Conservation (phyloP, 2,888 invertebrate genomes). For the Xylocampa areola region DNA sequence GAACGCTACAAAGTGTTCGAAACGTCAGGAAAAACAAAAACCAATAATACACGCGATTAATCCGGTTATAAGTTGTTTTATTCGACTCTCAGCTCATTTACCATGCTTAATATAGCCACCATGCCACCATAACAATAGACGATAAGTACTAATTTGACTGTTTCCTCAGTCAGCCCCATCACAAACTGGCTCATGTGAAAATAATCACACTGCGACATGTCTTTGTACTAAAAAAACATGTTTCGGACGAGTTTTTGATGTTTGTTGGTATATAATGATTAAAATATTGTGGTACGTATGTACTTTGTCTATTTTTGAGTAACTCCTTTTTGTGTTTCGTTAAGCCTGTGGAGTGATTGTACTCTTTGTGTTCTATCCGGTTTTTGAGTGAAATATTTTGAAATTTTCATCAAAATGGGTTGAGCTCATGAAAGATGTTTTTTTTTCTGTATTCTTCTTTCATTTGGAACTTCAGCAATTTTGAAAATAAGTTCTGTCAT, state of each 20-base stretch:
- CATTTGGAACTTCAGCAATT: too few relatives aligned
- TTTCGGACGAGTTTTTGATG: slow-evolving; percentile 28
- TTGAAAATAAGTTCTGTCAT: too few relatives aligned
- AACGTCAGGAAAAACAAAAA: too few relatives aligned
- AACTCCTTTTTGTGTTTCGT: not conserved
- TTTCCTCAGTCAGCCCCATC: slow-evolving; percentile 14
- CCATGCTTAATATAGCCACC: not conserved
- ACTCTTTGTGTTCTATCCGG: too few relatives aligned
- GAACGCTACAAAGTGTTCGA: too few relatives aligned
- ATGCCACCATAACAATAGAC: slow-evolving; percentile 10
- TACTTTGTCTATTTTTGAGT: slow-evolving; percentile 7
- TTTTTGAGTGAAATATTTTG: too few relatives aligned
- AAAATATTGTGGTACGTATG: slow-evolving; percentile 34
- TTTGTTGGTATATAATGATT: slow-evolving; percentile 29
- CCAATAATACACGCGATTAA: too few relatives aligned
- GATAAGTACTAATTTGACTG: slow-evolving; percentile 32
- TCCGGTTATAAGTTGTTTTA: too few relatives aligned
- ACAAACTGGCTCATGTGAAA: slow-evolving; percentile 37
- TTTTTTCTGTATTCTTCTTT: too few relatives aligned
- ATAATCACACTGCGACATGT: slow-evolving; percentile 38
- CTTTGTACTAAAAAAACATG: slow-evolving; percentile 43
- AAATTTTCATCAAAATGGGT: too few relatives aligned
- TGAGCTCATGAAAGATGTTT: too few relatives aligned
- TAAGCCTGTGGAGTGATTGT: too few relatives aligned
- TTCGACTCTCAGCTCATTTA: slow-evolving; percentile 1